phyloP scores from a whole-genome alignment of 2,797 vertebrate genomes.

The Sitta carolinensis region DNA sequence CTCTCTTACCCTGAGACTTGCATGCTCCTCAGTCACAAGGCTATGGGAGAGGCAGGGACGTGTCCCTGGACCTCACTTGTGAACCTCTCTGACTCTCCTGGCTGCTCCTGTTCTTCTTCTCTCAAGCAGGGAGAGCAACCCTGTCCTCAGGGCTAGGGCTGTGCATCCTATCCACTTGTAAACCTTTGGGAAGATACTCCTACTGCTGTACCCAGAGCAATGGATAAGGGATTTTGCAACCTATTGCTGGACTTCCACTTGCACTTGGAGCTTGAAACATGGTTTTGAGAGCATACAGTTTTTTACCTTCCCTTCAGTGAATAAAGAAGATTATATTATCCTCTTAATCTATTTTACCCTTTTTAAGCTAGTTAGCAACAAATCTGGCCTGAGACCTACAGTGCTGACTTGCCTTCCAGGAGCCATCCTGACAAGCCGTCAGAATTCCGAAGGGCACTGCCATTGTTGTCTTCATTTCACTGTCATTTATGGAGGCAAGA shows the following conservation, averaged over 20 bases:
- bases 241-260: background rate
- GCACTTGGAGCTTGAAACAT: background rate
- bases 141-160: background rate
- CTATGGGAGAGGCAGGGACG: background rate
- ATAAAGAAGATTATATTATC: background rate
- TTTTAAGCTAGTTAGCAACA: background rate
- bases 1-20: background rate
- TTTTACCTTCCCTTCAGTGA: background rate
- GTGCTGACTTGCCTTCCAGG: background rate
- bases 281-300: background rate
- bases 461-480: background rate
- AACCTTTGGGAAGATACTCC: background rate
- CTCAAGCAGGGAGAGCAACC: background rate
- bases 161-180: background rate
- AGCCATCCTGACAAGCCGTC: background rate
- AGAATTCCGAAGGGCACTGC: background rate
- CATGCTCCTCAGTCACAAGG: background rate
- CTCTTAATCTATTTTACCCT: background rate
- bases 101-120: background rate
- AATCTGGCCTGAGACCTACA: background rate
- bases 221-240: background rate
- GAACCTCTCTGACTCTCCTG: background rate
- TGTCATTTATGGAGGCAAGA: background rate
- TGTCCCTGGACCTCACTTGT: background rate
- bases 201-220: rapidly evolving